Evolutionary conservation across 2,797 vertebrate species (phyloP).

Genomic region (Arrhamphus sclerolepis): DNA sequence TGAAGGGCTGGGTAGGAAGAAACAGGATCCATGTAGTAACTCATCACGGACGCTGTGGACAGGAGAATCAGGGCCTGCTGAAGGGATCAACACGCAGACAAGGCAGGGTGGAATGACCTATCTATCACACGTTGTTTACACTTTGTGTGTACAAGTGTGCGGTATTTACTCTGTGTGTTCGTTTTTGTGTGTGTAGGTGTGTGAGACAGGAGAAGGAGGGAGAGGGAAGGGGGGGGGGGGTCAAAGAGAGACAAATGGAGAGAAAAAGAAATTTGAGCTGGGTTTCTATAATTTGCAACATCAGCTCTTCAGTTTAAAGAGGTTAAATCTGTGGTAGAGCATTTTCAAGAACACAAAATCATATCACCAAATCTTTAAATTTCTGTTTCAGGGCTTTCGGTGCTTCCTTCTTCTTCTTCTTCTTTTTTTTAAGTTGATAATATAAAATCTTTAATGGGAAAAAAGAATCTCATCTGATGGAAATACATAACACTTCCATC

Average conservation of each 20-base stretch:
- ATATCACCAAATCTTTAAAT: too few relatives aligned
- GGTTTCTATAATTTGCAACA: conserved; percentile 21
- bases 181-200: conserved; percentile 8
- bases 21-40: conserved; percentile 90
- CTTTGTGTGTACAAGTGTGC: conserved; percentile 41
- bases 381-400: too few relatives aligned
- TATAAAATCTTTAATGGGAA: neutral
- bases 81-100: conserved; percentile 74
- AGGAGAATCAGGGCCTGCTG: conserved; percentile 74
- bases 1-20: conserved; percentile 82
- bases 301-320: conserved; percentile 6
- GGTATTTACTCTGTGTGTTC: conserved; percentile 23
- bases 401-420: too few relatives aligned
- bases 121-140: conserved; percentile 78
- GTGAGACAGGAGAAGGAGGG: conserved; percentile 4
- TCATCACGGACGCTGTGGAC: conserved; percentile 83
- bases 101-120: conserved; percentile 55
- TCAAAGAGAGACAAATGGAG: conserved; percentile 5
- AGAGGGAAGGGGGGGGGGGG: neutral
- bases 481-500: conserved; percentile 44
- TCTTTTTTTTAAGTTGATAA: too few relatives aligned
- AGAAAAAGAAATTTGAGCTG: conserved; percentile 21
- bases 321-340: neutral
- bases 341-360: neutral
- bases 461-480: conserved; percentile 10